Conservation (phyloP, 2,797 vertebrate genomes). For the Acanthornis magna region DNA sequence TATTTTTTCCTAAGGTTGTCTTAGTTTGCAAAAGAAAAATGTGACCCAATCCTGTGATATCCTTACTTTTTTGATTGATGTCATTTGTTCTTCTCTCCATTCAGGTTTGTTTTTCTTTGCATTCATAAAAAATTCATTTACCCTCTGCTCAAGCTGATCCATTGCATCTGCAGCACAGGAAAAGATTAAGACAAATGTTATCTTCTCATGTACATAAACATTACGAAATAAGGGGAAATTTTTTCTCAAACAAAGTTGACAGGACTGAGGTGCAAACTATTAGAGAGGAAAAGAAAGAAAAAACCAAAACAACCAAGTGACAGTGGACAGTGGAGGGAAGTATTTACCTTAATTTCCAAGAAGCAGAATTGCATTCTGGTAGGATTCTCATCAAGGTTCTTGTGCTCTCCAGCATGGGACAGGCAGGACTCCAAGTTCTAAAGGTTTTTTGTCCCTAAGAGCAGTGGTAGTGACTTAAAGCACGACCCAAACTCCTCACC, state of each 20-base stretch:
- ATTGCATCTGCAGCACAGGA: conserved; percentile 87
- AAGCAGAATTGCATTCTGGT: conserved; percentile 58
- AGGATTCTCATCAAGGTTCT: conserved; percentile 56
- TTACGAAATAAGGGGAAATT: neutral
- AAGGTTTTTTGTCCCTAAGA: conserved; percentile 67
- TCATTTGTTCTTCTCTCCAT: conserved; percentile 99
- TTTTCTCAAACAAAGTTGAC: conserved; percentile 40
- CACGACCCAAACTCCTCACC: conserved; percentile 58
- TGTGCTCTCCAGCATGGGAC: conserved; percentile 58
- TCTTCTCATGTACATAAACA: neutral
- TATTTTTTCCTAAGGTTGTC: neutral
- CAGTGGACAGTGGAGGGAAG: conserved; percentile 31
- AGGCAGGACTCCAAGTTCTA: conserved; percentile 68
- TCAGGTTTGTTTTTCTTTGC: conserved; percentile 99
- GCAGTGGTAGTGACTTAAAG: conserved; percentile 60
- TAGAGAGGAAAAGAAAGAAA: neutral
- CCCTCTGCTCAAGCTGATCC: conserved; percentile 97
- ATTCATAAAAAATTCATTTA: conserved; percentile 96
- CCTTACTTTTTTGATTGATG: conserved; percentile 95
- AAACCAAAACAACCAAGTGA: neutral
- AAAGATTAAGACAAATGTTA: conserved; percentile 55
- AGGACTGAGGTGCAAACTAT: conserved; percentile 41
- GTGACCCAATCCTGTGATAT: neutral
- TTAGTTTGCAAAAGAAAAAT: neutral
- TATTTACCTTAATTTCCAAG: conserved; percentile 60